phyloP scores from a whole-genome alignment of 2,113 vertebrate species.

The Galeopterus variegatus region DNA sequence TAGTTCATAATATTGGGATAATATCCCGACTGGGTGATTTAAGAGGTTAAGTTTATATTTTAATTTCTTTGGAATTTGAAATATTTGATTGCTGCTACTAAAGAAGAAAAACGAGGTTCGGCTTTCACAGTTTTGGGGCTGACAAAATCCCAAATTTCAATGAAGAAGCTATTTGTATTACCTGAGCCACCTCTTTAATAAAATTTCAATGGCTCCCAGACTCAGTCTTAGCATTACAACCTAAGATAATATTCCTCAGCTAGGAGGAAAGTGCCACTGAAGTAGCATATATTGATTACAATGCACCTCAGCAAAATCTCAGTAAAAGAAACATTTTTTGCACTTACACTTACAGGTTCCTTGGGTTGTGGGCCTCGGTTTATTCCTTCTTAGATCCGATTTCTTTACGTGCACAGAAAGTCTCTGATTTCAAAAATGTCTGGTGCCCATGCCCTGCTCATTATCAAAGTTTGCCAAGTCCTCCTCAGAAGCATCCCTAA shows the following conservation, averaged over 20 bases:
- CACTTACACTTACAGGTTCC: neutral
- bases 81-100: neutral
- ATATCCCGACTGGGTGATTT: conserved; percentile 35
- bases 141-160: conserved; percentile 49
- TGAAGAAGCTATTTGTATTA: conserved; percentile 41
- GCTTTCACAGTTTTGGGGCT: neutral
- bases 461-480: neutral
- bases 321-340: neutral
- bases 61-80: conserved; percentile 34
- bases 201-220: conserved; percentile 10
- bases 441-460: too few species aligned
- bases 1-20: conserved; percentile 35
- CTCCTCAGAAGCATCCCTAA: neutral
- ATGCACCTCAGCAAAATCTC: neutral
- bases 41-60: conserved; percentile 31
- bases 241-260: neutral
- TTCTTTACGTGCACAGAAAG: neutral
- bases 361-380: neutral
- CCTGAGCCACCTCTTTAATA: neutral
- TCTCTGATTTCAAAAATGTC: neutral
- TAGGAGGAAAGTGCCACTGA: neutral
- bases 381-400: neutral
- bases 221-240: neutral
- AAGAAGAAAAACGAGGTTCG: neutral
- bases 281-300: neutral